A percentile compares a stretch with the other conserved stretches of the same genome.
These are phyloP conservation scores for Rotaria macrura DNA, from an alignment of 2,888 invertebrate genomes.

Conservation along the genomic window DNA sequence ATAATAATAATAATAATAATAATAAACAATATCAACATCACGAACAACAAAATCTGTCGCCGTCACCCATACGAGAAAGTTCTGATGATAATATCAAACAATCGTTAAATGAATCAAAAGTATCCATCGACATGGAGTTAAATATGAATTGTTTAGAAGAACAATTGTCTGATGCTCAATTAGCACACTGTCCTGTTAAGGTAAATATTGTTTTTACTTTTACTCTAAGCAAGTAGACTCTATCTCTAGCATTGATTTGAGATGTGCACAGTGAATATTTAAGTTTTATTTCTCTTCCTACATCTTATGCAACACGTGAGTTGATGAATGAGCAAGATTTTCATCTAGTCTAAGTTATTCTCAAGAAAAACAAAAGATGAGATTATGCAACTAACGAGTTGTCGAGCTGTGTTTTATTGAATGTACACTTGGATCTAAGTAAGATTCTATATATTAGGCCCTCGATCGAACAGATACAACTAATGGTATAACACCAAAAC, in stretches of 20 bases:
- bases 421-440: too few species aligned
- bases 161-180: not conserved
- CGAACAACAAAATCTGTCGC: not conserved
- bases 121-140: not conserved
- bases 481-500: not conserved
- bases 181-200: constrained; percentile 9
- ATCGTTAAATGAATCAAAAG: not conserved
- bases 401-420: too few species aligned
- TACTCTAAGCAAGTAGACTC: too few species aligned
- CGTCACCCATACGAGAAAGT: not conserved
- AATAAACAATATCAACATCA: not conserved
- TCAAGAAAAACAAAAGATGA: too few species aligned
- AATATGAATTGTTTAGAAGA: not conserved
- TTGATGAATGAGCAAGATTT: too few species aligned
- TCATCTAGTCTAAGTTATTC: too few species aligned
- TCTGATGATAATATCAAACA: not conserved
- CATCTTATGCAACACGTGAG: too few species aligned
- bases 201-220: not conserved
- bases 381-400: too few species aligned
- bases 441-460: not conserved
- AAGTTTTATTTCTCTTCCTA: too few species aligned
- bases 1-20: not conserved
- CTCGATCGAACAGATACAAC: constrained; percentile 4
- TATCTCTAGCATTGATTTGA: too few species aligned
- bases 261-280: too few species aligned